Conservation (phyloP, 1,140 invertebrate genomes). For the Carcinoscorpius rotundicauda region DNA sequence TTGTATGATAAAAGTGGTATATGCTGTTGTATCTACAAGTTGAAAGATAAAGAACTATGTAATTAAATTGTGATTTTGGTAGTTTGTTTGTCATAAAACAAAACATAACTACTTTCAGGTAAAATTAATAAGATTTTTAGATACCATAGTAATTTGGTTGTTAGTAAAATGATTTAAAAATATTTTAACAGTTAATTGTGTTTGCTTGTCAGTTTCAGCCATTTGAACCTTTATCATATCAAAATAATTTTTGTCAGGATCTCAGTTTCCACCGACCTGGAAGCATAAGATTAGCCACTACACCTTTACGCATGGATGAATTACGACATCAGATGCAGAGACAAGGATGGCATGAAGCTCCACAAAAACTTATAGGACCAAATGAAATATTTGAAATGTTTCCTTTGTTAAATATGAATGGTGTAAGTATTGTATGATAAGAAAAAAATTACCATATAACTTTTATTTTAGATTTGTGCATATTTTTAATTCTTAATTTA, state of each 20-base stretch:
- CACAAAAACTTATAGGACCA: slow-evolving; percentile 30
- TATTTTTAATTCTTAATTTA: not conserved
- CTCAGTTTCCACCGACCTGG: slow-evolving; percentile 31
- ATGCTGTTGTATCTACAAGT: too few relatives aligned
- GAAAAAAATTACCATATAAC: too few relatives aligned
- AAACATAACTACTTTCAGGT: too few relatives aligned
- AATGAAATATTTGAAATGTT: slow-evolving; percentile 30
- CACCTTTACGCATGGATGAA: slow-evolving; percentile 28
- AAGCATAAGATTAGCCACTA: slow-evolving; percentile 30
- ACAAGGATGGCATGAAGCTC: slow-evolving; percentile 29
- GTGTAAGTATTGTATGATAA: slow-evolving; percentile 19
- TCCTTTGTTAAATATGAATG: slow-evolving; percentile 32
- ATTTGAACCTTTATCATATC: not conserved
- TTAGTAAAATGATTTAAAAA: too few relatives aligned
- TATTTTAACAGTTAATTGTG: too few relatives aligned
- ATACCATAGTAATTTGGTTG: too few relatives aligned
- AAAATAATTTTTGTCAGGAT: slow-evolving; percentile 18
- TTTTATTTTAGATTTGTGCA: not conserved
- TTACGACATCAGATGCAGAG: slow-evolving; percentile 32
- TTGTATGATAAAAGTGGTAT: too few relatives aligned
- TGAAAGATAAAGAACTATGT: too few relatives aligned
- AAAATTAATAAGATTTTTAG: too few relatives aligned
- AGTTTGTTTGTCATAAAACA: too few relatives aligned
- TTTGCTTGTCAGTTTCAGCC: too few relatives aligned
- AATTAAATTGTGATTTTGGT: too few relatives aligned